Conservation (phyloP, 2,888 invertebrate species). For the Amitus sp. region DNA sequence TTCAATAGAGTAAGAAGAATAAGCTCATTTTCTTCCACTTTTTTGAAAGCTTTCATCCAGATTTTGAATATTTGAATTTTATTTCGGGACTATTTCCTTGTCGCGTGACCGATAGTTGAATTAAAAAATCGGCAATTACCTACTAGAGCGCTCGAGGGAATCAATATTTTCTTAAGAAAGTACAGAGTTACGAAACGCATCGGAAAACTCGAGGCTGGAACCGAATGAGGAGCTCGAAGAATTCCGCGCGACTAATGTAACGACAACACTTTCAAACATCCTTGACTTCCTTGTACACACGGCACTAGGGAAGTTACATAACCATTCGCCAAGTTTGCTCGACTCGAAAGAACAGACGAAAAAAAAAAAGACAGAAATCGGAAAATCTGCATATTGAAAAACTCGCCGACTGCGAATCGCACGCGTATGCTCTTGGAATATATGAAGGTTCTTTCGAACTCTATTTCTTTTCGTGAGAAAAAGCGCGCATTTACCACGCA, state of each 20-base stretch:
- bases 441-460: not conserved
- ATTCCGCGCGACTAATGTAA: conserved; percentile 50
- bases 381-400: conserved; percentile 29
- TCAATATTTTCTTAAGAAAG: conserved; percentile 3
- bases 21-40: too few relatives aligned
- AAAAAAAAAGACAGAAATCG: conserved; percentile 17
- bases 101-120: too few relatives aligned
- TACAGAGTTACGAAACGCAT: conserved; percentile 32
- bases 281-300: conserved; percentile 61
- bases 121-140: not conserved
- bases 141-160: not conserved
- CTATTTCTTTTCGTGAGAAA: not conserved
- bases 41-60: too few relatives aligned
- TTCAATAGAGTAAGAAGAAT: too few relatives aligned
- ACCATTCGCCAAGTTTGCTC: conserved; percentile 34
- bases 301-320: conserved; percentile 57
- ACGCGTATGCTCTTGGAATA: conserved; percentile 6
- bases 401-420: conserved; percentile 22
- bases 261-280: conserved; percentile 62
- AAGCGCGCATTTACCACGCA: not conserved
- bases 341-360: conserved; percentile 30
- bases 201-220: conserved; percentile 33
- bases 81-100: too few relatives aligned
- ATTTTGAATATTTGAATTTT: too few relatives aligned
- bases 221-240: conserved; percentile 38